phyloP scores from a whole-genome alignment of 2,113 vertebrate genomes.

The Prionailurus bengalensis region DNA sequence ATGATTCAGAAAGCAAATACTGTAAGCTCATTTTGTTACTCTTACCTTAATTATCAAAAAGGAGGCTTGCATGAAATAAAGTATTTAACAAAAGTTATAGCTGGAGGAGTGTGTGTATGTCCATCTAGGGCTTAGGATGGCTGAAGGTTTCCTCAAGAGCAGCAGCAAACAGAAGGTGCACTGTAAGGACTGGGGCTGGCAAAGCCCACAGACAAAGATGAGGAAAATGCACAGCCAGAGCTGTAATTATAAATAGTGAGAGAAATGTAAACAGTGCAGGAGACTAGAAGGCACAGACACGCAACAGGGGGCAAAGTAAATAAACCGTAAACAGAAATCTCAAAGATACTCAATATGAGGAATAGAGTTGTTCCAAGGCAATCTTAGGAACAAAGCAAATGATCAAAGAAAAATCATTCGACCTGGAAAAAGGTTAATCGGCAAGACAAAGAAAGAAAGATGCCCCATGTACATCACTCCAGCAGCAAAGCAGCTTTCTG shows the following conservation, averaged over 20 bases:
- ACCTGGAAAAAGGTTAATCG: slow-evolving; percentile 12
- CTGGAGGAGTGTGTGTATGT: background rate
- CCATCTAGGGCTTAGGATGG: background rate
- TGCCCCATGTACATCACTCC: background rate
- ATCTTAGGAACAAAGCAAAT: slow-evolving; percentile 5
- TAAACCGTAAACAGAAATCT: background rate
- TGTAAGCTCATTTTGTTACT: background rate
- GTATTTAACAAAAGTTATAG: background rate
- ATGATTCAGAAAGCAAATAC: slow-evolving; percentile 26
- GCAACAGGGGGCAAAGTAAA: background rate
- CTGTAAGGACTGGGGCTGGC: background rate
- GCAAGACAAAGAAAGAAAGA: background rate
- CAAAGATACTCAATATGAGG: background rate
- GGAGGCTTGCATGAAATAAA: background rate
- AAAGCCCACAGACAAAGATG: background rate
- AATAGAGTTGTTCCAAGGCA: background rate
- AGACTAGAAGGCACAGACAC: background rate
- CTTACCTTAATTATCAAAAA: background rate
- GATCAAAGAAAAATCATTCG: slow-evolving; percentile 47
- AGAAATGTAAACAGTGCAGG: background rate
- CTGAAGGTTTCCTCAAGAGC: background rate
- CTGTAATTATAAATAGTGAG: background rate
- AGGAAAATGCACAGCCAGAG: background rate
- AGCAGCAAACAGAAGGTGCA: background rate
- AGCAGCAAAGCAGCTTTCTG: background rate